phyloP scores from a whole-genome alignment of 2,888 invertebrate species.

The Cantharis nigra region DNA sequence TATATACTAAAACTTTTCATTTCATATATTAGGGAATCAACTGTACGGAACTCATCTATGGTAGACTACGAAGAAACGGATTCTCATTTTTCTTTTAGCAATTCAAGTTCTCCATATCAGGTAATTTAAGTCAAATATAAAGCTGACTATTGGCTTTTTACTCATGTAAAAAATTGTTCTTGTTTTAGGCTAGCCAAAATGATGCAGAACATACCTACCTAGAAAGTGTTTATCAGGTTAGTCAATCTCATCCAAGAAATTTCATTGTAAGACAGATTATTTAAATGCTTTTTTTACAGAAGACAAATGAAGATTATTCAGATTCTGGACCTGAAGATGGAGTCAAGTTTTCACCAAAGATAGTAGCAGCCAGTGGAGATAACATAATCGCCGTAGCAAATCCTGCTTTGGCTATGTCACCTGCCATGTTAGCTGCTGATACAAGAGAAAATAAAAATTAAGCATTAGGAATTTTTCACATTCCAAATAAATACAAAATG shows the following conservation, averaged over 20 bases:
- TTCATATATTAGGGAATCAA: slow-evolving; percentile 50
- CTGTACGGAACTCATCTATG: slow-evolving; percentile 56
- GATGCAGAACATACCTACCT: background rate
- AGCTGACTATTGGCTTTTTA: background rate
- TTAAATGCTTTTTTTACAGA: slow-evolving; percentile 35
- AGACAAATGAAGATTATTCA: slow-evolving; percentile 41
- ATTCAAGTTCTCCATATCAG: slow-evolving; percentile 73
- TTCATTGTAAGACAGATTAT: background rate
- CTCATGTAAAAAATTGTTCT: background rate
- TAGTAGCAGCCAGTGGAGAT: slow-evolving; percentile 83
- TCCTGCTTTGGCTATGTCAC: slow-evolving; percentile 75
- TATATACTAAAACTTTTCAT: no score
- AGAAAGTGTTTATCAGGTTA: slow-evolving; percentile 1
- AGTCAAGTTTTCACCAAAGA: slow-evolving; percentile 54
- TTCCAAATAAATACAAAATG: background rate
- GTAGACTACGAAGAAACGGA: slow-evolving; percentile 72
- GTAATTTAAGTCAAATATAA: slow-evolving; percentile 44
- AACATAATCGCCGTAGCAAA: slow-evolving; percentile 89
- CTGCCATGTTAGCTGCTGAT: slow-evolving; percentile 47
- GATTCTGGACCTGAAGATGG: slow-evolving; percentile 49
- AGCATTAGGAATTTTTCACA: background rate
- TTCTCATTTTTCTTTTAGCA: slow-evolving; percentile 79
- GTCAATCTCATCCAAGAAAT: background rate
- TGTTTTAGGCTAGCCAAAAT: background rate
- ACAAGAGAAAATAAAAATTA: slow-evolving; percentile 13